Base-by-base conservation (phyloP, 2,888 invertebrate genomes). In the Mesorhabditis belari region DNA sequence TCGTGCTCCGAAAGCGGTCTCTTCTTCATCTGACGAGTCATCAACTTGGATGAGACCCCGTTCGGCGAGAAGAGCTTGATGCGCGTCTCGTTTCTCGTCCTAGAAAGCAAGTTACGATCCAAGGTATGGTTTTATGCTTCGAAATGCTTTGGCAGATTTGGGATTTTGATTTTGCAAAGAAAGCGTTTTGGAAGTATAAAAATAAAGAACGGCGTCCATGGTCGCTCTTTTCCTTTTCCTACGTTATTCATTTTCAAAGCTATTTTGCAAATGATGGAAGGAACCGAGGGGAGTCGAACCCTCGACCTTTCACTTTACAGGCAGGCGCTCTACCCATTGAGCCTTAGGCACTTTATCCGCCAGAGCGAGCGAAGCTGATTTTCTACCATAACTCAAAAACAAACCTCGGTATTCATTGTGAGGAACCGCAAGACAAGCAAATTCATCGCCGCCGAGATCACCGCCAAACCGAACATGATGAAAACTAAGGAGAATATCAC, bases 391-490 rank as follows among this genome's bases (percentile, higher is more conserved):
- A 19, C 44, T 26, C 50, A 23, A 24, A 55, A 56, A 56, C 65
- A 49, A 12, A 44, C 73, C 83, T 95, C 96, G 0, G 96, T 96
- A 85, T 98, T 98, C 84, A 86, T 83, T n/a, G 95, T 96, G 88
- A 98, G 90, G 85, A 98, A 96, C 49, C 96, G 88, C 26, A 96
- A 87, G 6, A 96, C 95, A 23, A 96, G 86, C 73, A 98, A 86
- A 84, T 96, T 96, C 82, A 96, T 95, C 79, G 93, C 95, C 60
- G 98, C 96, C 60, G 96, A 95, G 21, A 98, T 94, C 24, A 98
- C 95, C 0, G 96, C 95, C 75, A 98, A 85, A 0, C 98, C 98
- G 80, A 96, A 95, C n/a, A 98, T 86, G 67, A 98, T 98, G 84
- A 98, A 98, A 27, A 98, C 91, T 68, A 98, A 86, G 81, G 93